These are phyloP conservation scores for Acrocephalus scirpaceus DNA, from an alignment of 2,797 vertebrate genomes.

Conservation along the genomic window DNA sequence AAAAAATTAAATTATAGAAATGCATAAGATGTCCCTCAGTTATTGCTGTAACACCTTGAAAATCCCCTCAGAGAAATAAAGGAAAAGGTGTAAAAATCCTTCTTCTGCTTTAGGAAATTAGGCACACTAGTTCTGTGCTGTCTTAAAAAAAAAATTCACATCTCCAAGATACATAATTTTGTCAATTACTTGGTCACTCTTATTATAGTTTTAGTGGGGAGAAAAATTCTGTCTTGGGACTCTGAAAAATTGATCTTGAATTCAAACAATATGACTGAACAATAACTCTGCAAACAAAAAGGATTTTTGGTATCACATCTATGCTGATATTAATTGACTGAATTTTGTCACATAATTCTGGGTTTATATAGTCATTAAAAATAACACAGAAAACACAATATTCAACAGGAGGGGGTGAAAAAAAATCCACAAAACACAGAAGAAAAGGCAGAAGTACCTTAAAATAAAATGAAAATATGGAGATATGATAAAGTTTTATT, in stretches of 20 bases:
- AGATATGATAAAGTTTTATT: not conserved
- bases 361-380: not conserved
- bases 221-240: not conserved
- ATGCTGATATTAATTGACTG: not conserved
- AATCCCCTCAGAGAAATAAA: not conserved
- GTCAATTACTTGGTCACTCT: not conserved
- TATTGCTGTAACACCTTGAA: not conserved
- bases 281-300: not conserved
- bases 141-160: not conserved
- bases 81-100: not conserved
- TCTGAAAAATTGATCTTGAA: not conserved
- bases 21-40: not conserved
- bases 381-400: not conserved
- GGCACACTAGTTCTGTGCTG: not conserved
- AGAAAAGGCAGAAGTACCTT: not conserved
- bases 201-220: not conserved
- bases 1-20: not conserved
- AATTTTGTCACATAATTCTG: not conserved
- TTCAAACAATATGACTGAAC: not conserved
- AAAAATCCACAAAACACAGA: not conserved
- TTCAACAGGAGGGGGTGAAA: not conserved
- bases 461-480: not conserved
- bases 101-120: not conserved
- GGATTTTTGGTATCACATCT: fast-evolving
- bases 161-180: not conserved